phyloP scores from a whole-genome alignment of 1,140 invertebrate genomes.

The Pseudoatta argentina region DNA sequence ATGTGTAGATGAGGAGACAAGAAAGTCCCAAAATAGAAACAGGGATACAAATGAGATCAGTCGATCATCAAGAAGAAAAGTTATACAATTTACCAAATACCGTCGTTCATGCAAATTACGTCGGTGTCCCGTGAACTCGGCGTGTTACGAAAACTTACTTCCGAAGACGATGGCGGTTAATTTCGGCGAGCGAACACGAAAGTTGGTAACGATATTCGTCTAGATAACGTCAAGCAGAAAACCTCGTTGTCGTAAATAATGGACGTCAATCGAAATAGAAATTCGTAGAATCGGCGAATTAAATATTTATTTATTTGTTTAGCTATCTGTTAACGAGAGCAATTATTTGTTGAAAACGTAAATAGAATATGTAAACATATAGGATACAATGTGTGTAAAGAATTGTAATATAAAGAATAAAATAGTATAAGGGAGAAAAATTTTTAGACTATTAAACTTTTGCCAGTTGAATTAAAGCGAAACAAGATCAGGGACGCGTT shows the following conservation, averaged over 20 bases:
- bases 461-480: slow-evolving; percentile 19
- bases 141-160: slow-evolving; percentile 72
- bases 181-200: slow-evolving; percentile 61
- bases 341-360: background rate
- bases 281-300: background rate
- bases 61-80: slow-evolving; percentile 66
- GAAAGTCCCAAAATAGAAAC: background rate
- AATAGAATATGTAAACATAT: background rate
- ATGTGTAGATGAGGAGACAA: slow-evolving; percentile 14
- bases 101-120: slow-evolving; percentile 71
- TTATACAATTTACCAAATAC: slow-evolving; percentile 74
- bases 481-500: slow-evolving; percentile 39
- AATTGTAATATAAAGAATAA: background rate
- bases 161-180: slow-evolving; percentile 70
- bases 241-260: slow-evolving; percentile 48
- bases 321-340: background rate
- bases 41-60: slow-evolving; percentile 28
- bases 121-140: slow-evolving; percentile 60
- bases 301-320: slow-evolving; percentile 19
- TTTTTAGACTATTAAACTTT: slow-evolving; percentile 11
- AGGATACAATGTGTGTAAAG: background rate
- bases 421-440: background rate
- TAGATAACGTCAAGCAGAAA: slow-evolving; percentile 57
- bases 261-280: slow-evolving; percentile 36
- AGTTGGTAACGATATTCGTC: slow-evolving; percentile 60